Conservation (phyloP, 2,113 vertebrate genomes). For the Daboia siamensis region DNA sequence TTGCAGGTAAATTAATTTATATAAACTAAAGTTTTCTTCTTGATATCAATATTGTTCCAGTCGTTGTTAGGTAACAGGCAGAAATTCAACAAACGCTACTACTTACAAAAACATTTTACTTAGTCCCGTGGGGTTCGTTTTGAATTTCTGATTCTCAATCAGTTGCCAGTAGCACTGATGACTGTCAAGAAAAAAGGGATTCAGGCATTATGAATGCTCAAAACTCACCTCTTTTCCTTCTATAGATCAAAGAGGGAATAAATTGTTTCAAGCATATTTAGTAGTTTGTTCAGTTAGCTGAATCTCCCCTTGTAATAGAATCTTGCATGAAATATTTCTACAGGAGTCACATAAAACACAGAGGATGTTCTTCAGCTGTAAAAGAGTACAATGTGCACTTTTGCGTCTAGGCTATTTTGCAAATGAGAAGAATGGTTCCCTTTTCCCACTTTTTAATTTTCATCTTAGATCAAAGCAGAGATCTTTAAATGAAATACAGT, state of each 20-base stretch:
- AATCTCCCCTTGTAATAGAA: not conserved
- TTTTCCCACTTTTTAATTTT: not conserved
- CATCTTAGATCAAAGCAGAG: not conserved
- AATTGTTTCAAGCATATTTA: not conserved
- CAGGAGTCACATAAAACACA: not conserved
- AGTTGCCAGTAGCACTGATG: not conserved
- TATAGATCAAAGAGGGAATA: not conserved
- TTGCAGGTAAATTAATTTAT: not conserved
- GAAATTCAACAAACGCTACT: not conserved
- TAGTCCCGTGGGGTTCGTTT: not conserved
- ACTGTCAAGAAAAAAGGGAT: not conserved
- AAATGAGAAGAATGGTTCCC: conserved; percentile 16
- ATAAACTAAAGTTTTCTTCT: not conserved
- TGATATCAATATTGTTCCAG: not conserved
- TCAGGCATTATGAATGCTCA: not conserved
- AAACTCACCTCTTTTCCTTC: not conserved
- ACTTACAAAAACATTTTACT: not conserved
- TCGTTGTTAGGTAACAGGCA: not conserved
- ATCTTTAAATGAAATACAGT: not conserved
- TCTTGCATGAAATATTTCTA: not conserved
- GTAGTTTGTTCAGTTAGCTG: not conserved
- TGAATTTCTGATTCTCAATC: not conserved
- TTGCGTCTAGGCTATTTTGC: not conserved
- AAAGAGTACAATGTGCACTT: not conserved
- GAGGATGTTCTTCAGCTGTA: not conserved